phyloP scores from a whole-genome alignment of 2,113 vertebrate species.

The Acanthisitta chloris region DNA sequence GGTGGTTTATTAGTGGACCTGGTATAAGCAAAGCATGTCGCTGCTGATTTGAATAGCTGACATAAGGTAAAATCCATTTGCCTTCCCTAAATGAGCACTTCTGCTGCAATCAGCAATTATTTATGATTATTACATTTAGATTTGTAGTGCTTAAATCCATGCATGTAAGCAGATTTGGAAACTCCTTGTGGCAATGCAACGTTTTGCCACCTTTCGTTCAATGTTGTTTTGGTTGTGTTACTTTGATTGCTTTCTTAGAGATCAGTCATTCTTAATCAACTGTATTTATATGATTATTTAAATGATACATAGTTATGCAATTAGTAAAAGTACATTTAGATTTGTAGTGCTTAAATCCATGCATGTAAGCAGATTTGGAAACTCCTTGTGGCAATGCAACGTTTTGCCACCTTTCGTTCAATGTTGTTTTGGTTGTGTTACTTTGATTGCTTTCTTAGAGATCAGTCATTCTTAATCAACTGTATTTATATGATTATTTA shows the following conservation, averaged over 20 bases:
- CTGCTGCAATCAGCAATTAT: conserved; percentile 26
- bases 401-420: neutral
- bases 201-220: neutral
- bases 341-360: neutral
- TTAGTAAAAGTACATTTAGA: conserved; percentile 56
- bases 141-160: neutral
- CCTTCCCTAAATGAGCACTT: neutral
- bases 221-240: neutral
- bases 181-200: neutral
- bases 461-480: conserved; percentile 60
- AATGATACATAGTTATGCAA: conserved; percentile 55
- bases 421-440: neutral
- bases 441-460: conserved; percentile 48
- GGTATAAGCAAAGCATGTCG: neutral
- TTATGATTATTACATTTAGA: neutral
- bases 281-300: conserved; percentile 64
- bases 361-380: neutral
- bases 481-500: conserved; percentile 64
- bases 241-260: conserved; percentile 48
- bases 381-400: neutral
- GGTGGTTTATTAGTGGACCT: neutral
- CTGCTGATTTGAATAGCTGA: neutral
- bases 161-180: neutral
- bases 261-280: conserved; percentile 60
- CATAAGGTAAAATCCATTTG: neutral